Conservation (phyloP, 2,888 invertebrate species). For the Bellardia bayeri region DNA sequence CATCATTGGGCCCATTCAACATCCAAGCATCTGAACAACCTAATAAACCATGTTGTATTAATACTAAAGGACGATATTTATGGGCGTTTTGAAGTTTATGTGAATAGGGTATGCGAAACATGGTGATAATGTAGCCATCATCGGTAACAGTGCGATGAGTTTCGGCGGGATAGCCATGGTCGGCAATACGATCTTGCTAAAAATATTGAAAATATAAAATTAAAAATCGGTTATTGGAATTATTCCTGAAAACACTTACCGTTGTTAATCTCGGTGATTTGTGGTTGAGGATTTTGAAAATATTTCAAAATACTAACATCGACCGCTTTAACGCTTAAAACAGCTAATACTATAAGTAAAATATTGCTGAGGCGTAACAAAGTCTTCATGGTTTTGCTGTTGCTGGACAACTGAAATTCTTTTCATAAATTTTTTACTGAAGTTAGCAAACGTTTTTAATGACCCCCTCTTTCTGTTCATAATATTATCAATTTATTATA, state of each 20-base stretch:
- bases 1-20: conserved; percentile 77
- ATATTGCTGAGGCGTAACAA: not conserved
- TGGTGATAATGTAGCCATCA: conserved; percentile 79
- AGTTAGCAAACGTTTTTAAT: not conserved
- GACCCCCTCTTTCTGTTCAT: not conserved
- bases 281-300: conserved; percentile 38
- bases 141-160: conserved; percentile 85
- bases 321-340: not conserved
- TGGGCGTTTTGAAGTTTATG: conserved; percentile 74
- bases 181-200: conserved; percentile 81
- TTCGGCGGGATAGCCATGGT: conserved; percentile 87
- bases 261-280: conserved; percentile 45
- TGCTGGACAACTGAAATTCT: not conserved
- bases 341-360: not conserved
- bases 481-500: not conserved
- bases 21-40: conserved; percentile 79
- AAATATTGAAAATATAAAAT: not conserved
- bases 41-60: conserved; percentile 85
- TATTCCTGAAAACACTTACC: conserved; percentile 2
- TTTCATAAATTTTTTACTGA: not conserved
- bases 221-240: too few species aligned
- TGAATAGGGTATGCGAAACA: conserved; percentile 79
- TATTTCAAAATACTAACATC: conserved; percentile 45
- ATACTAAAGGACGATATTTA: conserved; percentile 79
- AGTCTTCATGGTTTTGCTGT: conserved; percentile 21